These are phyloP conservation scores for Heloderma charlesbogerti DNA, from an alignment of 2,113 vertebrate species.

Conservation along the genomic window DNA sequence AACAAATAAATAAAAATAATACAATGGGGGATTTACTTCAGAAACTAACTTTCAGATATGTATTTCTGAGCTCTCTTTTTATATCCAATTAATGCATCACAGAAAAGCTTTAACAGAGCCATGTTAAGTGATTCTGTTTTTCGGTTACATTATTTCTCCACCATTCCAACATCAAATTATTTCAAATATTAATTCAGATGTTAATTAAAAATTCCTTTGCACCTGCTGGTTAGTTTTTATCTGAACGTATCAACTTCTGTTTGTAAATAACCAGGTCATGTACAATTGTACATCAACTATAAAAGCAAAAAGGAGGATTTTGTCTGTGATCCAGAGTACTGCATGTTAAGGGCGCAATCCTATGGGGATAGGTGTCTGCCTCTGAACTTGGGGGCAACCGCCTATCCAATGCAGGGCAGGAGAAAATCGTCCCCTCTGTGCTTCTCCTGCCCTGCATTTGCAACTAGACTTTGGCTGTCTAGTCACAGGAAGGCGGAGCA, in stretches of 20 bases:
- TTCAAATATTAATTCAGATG: not conserved
- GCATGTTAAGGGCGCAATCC: too few species aligned
- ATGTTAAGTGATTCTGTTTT: constrained; percentile 18
- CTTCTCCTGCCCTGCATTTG: too few species aligned
- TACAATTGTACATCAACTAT: constrained; percentile 4
- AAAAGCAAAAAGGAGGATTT: constrained; percentile 27
- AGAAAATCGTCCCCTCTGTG: too few species aligned
- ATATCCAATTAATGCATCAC: constrained; percentile 29
- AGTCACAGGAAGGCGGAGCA: too few species aligned
- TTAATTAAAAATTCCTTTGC: not conserved
- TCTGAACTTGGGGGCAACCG: too few species aligned
- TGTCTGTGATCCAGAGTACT: constrained; percentile 21
- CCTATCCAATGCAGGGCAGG: too few species aligned
- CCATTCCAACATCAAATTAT: not conserved
- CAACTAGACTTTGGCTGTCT: too few species aligned
- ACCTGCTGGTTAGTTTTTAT: constrained; percentile 20
- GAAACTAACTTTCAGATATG: constrained; percentile 30
- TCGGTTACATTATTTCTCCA: not conserved
- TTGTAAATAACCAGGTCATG: not conserved
- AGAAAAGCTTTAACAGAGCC: not conserved
- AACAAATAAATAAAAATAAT: too few species aligned
- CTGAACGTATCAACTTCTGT: not conserved
- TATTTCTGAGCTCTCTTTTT: constrained; percentile 26
- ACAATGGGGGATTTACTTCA: constrained; percentile 44
- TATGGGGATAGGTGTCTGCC: too few species aligned